These are phyloP conservation scores for Papilio elwesi DNA, from an alignment of 2,888 invertebrate species.

Conservation along the genomic window DNA sequence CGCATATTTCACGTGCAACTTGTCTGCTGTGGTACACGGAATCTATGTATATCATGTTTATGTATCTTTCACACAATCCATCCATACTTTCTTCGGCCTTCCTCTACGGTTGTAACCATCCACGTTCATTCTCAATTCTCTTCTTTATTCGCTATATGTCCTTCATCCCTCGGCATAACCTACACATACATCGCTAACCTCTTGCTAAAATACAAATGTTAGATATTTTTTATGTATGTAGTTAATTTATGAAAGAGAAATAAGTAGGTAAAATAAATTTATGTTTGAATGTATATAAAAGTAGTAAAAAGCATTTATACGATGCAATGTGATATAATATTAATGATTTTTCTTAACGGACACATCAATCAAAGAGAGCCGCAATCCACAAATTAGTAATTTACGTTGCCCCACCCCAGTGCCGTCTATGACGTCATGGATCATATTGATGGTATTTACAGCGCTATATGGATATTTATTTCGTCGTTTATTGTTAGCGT, in stretches of 20 bases:
- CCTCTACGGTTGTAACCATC: no score
- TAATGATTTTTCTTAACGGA: slow-evolving; percentile 21
- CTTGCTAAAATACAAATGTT: no score
- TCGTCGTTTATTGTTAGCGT: slow-evolving; percentile 1
- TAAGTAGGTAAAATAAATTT: neutral
- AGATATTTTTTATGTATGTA: neutral
- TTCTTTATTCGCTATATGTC: no score
- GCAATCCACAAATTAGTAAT: slow-evolving; percentile 30
- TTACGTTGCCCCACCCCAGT: slow-evolving; percentile 18
- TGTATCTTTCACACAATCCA: no score
- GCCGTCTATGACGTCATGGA: slow-evolving; percentile 27
- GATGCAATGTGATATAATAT: slow-evolving; percentile 13
- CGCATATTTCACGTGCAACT: no score
- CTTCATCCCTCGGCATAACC: no score
- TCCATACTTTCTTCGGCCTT: no score
- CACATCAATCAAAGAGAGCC: slow-evolving; percentile 19
- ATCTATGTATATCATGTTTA: no score
- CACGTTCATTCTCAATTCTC: no score
- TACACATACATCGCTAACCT: no score
- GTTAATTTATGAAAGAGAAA: neutral
- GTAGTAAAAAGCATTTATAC: neutral
- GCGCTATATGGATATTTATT: slow-evolving; percentile 22
- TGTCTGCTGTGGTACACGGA: no score
- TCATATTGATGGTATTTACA: slow-evolving; percentile 15
- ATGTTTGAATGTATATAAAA: neutral